Conservation (phyloP, 2,888 invertebrate genomes). For the Oasisia sp. region DNA sequence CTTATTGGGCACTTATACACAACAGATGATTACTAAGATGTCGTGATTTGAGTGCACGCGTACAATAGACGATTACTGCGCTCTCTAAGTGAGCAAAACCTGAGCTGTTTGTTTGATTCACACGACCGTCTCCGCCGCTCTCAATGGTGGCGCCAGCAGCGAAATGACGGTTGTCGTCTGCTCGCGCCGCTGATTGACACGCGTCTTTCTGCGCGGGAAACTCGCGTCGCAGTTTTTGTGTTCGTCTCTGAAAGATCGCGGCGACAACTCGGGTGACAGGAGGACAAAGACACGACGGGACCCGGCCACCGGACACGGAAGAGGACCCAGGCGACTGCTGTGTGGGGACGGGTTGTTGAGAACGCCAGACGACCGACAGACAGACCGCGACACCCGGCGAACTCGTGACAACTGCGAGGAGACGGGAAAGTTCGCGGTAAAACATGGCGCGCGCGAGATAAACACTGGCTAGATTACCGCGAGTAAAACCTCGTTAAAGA, state of each 20-base stretch:
- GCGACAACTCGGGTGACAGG: constrained; percentile 10
- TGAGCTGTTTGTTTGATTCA: not conserved
- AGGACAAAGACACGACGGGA: not conserved
- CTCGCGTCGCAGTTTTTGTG: constrained; percentile 3
- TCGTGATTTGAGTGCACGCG: not conserved
- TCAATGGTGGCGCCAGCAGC: not conserved
- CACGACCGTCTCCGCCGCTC: not conserved
- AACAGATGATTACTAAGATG: not conserved
- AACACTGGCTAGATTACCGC: not conserved
- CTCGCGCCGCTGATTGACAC: not conserved
- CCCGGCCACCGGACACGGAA: not conserved
- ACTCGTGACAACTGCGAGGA: not conserved
- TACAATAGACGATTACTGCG: not conserved
- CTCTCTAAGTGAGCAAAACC: not conserved
- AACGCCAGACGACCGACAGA: not conserved
- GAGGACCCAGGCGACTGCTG: not conserved
- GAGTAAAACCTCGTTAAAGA: not conserved
- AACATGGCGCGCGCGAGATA: not conserved
- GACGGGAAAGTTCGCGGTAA: not conserved
- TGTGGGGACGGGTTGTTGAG: not conserved
- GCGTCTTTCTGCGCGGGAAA: constrained; percentile 17
- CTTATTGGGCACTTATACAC: not conserved
- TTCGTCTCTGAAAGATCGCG: not conserved
- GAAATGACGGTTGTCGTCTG: constrained; percentile 6
- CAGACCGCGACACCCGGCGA: not conserved